Conservation (phyloP, 2,888 invertebrate genomes). For the Drosophila neoperkinsi region DNA sequence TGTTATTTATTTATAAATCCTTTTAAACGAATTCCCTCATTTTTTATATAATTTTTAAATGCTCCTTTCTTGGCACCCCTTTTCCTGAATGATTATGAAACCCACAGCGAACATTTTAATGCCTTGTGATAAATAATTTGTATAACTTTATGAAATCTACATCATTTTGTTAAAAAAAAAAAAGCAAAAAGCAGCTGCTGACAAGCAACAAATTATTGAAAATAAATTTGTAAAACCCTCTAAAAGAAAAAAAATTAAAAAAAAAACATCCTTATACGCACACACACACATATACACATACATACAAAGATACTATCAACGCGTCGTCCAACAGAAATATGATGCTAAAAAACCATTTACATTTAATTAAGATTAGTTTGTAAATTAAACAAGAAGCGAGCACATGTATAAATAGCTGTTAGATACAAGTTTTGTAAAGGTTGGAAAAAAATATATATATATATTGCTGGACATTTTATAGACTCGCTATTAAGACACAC, state of each 20-base stretch:
- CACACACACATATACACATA: neutral
- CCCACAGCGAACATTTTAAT: constrained; percentile 22
- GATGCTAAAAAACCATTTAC: constrained; percentile 61
- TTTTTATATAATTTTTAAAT: constrained; percentile 10
- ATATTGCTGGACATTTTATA: constrained; percentile 73
- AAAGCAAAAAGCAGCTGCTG: constrained; percentile 13
- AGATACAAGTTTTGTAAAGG: constrained; percentile 58
- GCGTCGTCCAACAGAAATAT: constrained; percentile 68
- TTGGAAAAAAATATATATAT: constrained; percentile 25
- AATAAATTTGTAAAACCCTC: constrained; percentile 3
- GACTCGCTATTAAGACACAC: constrained; percentile 59
- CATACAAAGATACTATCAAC: constrained; percentile 38
- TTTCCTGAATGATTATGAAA: neutral
- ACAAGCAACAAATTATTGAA: constrained; percentile 12
- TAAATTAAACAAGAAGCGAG: constrained; percentile 48
- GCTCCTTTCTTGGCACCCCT: neutral
- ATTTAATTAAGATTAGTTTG: constrained; percentile 56
- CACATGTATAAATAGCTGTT: constrained; percentile 69
- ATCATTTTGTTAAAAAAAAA: constrained; percentile 8
- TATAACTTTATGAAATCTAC: constrained; percentile 33
- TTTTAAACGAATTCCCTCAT: constrained; percentile 8
- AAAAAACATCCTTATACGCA: constrained; percentile 1
- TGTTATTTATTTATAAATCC: constrained; percentile 74
- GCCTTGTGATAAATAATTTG: constrained; percentile 64
- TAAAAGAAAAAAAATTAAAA: neutral